Conservation (phyloP, 1,140 invertebrate genomes). For the Temnothorax longispinosus region DNA sequence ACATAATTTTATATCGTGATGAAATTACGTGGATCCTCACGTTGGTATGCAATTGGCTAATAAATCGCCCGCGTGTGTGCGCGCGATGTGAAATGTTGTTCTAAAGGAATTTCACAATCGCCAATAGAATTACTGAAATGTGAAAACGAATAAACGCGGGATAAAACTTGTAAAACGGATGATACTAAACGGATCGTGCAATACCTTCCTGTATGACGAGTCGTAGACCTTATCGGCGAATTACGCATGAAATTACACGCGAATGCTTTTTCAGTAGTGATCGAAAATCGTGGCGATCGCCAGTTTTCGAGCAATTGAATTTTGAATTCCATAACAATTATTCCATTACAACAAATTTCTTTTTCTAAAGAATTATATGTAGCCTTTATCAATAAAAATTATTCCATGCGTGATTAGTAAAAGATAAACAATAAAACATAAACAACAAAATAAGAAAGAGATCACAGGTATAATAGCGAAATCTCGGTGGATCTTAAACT, state of each 20-base stretch:
- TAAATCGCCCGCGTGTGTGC: slow-evolving; percentile 10
- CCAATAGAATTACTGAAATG: slow-evolving; percentile 77
- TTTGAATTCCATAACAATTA: neutral
- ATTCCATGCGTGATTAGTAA: neutral
- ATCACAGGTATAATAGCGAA: neutral
- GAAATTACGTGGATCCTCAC: neutral
- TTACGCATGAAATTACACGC: neutral
- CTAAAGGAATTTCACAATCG: slow-evolving; percentile 79
- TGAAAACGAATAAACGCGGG: slow-evolving; percentile 16
- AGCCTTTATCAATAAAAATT: neutral
- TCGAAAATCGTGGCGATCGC: neutral
- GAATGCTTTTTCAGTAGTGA: neutral
- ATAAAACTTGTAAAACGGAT: slow-evolving; percentile 40
- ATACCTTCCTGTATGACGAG: neutral
- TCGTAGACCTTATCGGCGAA: neutral
- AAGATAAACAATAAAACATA: neutral
- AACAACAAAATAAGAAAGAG: neutral
- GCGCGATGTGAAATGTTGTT: slow-evolving; percentile 10
- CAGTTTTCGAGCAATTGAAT: slow-evolving; percentile 3
- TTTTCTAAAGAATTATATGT: neutral
- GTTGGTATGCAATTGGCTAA: slow-evolving; percentile 27
- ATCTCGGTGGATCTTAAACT: neutral
- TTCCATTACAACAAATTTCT: neutral
- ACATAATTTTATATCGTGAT: neutral
- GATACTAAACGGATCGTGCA: slow-evolving; percentile 43